These are phyloP conservation scores for Poeciliopsis paucimaculata DNA, from an alignment of 2,797 vertebrate species.

Conservation along the genomic window DNA sequence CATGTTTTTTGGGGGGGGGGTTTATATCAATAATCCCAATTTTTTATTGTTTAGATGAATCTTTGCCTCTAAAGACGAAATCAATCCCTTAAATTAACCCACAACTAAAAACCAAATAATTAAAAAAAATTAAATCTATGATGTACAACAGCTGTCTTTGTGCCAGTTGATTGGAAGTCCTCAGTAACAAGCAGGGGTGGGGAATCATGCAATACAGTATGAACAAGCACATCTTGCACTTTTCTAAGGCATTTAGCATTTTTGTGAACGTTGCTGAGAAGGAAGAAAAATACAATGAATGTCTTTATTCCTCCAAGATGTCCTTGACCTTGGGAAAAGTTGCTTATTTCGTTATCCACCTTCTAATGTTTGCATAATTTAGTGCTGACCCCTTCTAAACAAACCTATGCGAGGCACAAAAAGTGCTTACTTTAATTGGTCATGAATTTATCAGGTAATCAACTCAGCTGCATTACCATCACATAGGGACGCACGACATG, in stretches of 20 bases:
- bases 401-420: background rate
- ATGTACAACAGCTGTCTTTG: background rate
- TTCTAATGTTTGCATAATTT: constrained; percentile 4
- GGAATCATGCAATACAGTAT: background rate
- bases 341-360: constrained; percentile 7
- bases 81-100: background rate
- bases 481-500: no score
- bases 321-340: constrained; percentile 23
- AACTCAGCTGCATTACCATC: background rate
- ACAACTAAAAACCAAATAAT: background rate
- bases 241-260: background rate
- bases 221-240: background rate
- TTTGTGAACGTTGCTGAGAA: background rate
- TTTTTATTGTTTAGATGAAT: background rate
- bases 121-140: background rate
- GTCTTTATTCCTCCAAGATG: constrained; percentile 4
- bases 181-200: background rate
- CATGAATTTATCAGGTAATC: background rate
- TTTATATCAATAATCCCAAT: background rate
- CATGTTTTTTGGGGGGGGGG: no score
- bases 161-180: background rate
- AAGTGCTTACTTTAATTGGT: background rate
- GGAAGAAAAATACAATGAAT: background rate
- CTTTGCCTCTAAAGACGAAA: background rate
- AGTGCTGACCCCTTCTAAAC: background rate